phyloP scores from a whole-genome alignment of 1,140 invertebrate species.

The Leptinotarsa undecemlineata region DNA sequence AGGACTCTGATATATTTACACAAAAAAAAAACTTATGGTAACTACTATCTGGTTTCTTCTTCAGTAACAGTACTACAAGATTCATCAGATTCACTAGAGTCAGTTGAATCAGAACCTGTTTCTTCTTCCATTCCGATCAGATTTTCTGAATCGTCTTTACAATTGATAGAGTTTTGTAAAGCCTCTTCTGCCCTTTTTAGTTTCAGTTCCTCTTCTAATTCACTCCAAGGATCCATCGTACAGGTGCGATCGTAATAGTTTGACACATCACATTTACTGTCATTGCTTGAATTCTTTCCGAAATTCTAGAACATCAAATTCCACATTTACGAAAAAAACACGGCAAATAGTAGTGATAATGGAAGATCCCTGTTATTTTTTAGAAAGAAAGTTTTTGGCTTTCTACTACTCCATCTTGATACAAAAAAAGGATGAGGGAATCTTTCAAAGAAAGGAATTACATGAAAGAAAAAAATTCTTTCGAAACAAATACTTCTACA shows the following conservation, averaged over 20 bases:
- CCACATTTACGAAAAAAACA: too few species aligned
- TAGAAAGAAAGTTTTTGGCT: too few species aligned
- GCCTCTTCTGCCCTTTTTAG: slow-evolving; percentile 14
- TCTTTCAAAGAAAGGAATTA: too few species aligned
- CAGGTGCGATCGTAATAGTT: slow-evolving; percentile 31
- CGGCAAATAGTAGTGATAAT: too few species aligned
- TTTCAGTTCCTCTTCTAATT: slow-evolving; percentile 31
- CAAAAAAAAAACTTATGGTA: too few species aligned
- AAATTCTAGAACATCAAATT: background rate
- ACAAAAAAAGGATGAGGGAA: too few species aligned
- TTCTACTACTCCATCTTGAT: too few species aligned
- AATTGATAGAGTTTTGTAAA: background rate
- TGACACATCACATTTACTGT: slow-evolving; percentile 20
- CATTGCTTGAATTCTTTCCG: background rate
- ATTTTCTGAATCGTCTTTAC: slow-evolving; percentile 4
- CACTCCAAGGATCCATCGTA: slow-evolving; percentile 30
- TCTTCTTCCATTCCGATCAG: slow-evolving; percentile 2
- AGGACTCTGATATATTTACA: too few species aligned
- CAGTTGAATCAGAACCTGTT: background rate
- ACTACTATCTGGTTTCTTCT: background rate
- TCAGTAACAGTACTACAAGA: background rate
- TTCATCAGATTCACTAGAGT: slow-evolving; percentile 1
- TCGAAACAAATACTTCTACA: too few species aligned
- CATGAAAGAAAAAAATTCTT: too few species aligned
- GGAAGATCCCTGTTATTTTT: too few species aligned